Percentiles rank a stretch among this genome's conserved stretches.
phyloP scores from a whole-genome alignment of 1,140 invertebrate genomes.

The Penaeus vannamei region DNA sequence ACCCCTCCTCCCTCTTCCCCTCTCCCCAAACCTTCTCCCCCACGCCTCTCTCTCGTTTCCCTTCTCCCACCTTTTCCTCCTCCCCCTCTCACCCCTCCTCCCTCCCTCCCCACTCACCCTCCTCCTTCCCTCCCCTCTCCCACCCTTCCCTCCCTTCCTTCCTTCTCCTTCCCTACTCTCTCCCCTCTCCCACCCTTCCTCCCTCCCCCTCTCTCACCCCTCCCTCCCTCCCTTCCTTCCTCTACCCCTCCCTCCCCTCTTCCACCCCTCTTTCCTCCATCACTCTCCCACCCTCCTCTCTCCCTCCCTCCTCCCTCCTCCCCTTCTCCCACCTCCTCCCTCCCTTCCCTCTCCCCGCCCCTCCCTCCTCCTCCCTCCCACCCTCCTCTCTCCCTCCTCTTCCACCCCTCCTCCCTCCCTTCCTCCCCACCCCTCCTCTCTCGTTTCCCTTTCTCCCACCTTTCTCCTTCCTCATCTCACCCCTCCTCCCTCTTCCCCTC shows the following conservation, averaged over 20 bases:
- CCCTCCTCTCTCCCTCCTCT: not conserved
- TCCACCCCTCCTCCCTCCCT: too few relatives aligned
- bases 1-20: not conserved
- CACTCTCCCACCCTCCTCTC: not conserved
- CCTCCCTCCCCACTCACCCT: not conserved
- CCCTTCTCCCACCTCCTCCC: not conserved
- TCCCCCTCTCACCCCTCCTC: not conserved
- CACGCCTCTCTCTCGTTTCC: not conserved
- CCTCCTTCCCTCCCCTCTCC: not conserved
- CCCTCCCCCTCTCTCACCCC: not conserved
- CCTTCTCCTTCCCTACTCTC: not conserved
- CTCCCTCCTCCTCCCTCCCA: not conserved
- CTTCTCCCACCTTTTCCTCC: not conserved
- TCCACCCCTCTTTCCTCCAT: not conserved
- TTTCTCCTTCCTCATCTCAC: too few relatives aligned
- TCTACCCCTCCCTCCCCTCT: not conserved
- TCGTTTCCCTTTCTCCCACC: too few relatives aligned
- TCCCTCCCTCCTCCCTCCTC: not conserved
- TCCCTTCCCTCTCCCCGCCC: not conserved
- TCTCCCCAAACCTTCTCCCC: not conserved
- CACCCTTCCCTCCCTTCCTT: not conserved
- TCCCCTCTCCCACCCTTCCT: not conserved
- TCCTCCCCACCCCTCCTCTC: too few relatives aligned
- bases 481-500: too few relatives aligned
- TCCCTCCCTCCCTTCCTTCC: not conserved